A percentile compares a stretch with the other conserved stretches of the same genome.
Evolutionary conservation across 1,140 invertebrate species (phyloP).

Genomic region (Drosophila ananassae): DNA sequence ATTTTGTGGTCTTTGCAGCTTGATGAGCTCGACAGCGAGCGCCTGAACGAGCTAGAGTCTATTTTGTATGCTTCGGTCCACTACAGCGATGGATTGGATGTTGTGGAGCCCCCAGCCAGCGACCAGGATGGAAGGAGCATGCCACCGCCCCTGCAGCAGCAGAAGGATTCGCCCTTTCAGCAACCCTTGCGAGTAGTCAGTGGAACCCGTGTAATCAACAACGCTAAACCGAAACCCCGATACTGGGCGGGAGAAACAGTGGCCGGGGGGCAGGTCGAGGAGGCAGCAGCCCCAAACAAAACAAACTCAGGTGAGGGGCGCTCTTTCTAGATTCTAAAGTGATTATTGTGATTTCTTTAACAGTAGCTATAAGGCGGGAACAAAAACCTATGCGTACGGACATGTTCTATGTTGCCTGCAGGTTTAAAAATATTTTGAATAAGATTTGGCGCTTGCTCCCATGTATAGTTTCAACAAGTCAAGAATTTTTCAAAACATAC

Average conservation of each 20-base stretch:
- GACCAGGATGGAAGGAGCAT: constrained; percentile 41
- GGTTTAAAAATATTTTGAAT: too few species aligned
- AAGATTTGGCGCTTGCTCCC: too few species aligned
- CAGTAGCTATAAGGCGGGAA: too few species aligned
- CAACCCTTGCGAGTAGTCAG: constrained; percentile 47
- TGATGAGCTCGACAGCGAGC: constrained; percentile 72
- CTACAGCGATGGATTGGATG: constrained; percentile 53
- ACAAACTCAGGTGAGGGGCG: constrained; percentile 7
- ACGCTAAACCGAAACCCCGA: constrained; percentile 44
- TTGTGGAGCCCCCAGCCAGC: constrained; percentile 6
- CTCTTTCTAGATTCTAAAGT: neutral
- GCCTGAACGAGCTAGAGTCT: constrained; percentile 84
- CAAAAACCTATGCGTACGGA: too few species aligned
- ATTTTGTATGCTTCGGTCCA: constrained; percentile 83
- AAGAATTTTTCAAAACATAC: too few species aligned
- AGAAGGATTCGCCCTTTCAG: neutral
- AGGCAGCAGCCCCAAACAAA: constrained; percentile 11
- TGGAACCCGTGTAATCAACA: constrained; percentile 59
- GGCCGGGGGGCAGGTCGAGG: constrained; percentile 1
- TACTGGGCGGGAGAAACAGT: constrained; percentile 47
- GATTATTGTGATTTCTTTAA: neutral
- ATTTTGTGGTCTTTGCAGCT: constrained; percentile 41
- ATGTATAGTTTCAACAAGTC: too few species aligned
- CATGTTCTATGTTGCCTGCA: too few species aligned
- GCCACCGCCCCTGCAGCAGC: constrained; percentile 48